Evolutionary conservation across 2,113 vertebrate genomes (phyloP).

Genomic region (Pterocles gutturalis): DNA sequence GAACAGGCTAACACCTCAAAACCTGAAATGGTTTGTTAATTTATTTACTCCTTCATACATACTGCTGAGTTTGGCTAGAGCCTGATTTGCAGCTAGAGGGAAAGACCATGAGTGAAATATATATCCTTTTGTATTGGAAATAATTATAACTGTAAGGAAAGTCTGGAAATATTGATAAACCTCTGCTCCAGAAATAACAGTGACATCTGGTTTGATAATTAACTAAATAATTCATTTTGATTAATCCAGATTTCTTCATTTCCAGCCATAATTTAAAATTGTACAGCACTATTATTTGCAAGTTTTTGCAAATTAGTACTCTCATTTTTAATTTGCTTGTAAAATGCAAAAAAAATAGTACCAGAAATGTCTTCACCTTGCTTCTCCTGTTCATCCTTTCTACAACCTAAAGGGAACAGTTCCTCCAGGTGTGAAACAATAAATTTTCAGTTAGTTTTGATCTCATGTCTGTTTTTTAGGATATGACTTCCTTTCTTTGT

Average conservation of each 20-base stretch:
- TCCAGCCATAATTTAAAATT: neutral
- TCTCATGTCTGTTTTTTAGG: neutral
- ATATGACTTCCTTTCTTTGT: neutral
- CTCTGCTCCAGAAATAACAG: neutral
- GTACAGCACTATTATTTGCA: neutral
- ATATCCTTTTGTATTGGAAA: neutral
- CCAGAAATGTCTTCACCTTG: neutral
- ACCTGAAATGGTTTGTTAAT: neutral
- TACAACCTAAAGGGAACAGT: neutral
- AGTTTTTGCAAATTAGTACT: neutral
- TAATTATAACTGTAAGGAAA: slow-evolving; percentile 12
- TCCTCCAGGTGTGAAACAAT: neutral
- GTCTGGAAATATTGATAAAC: neutral
- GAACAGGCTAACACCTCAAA: neutral
- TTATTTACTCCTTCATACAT: neutral
- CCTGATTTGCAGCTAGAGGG: neutral
- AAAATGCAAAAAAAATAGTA: neutral
- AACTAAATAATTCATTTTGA: neutral
- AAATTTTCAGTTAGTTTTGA: slow-evolving; percentile 1
- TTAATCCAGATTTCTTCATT: neutral
- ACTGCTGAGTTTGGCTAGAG: neutral
- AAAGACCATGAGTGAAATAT: neutral
- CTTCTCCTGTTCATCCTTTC: neutral
- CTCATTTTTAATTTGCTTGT: neutral
- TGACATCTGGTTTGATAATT: neutral